Evolutionary conservation across 53 echinoderm and acorn worm species (phyloP).

Genomic region (Apostichopus leukothele): DNA sequence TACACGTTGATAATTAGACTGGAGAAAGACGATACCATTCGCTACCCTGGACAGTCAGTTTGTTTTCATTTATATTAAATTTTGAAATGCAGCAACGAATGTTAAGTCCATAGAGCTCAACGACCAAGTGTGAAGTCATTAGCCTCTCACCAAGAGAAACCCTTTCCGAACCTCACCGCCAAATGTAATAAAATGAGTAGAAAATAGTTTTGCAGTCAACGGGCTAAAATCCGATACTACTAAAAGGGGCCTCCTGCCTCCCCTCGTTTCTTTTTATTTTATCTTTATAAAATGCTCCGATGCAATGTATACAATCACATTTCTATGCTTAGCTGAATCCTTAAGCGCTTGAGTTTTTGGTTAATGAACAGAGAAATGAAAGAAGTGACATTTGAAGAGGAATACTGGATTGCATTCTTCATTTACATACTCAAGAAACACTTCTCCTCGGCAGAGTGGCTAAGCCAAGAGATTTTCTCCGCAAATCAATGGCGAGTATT

Average conservation of each 20-base stretch:
- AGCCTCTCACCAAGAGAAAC: slow-evolving; percentile 45
- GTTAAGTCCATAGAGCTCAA: slow-evolving; percentile 48
- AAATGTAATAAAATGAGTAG: slow-evolving; percentile 57
- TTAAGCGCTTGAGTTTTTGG: slow-evolving; percentile 53
- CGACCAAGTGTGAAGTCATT: slow-evolving; percentile 54
- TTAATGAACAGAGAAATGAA: slow-evolving; percentile 46
- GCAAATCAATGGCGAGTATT: slow-evolving; percentile 45
- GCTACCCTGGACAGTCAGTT: slow-evolving; percentile 46
- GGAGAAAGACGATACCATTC: slow-evolving; percentile 45
- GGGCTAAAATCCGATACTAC: slow-evolving; percentile 56
- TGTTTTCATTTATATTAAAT: slow-evolving; percentile 53
- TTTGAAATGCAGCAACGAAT: slow-evolving; percentile 50
- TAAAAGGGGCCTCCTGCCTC: slow-evolving; percentile 53
- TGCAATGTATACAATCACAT: slow-evolving; percentile 55
- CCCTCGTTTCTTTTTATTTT: slow-evolving; percentile 36
- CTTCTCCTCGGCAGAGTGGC: slow-evolving; percentile 45
- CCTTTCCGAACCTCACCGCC: slow-evolving; percentile 49
- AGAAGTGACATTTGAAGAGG: slow-evolving; percentile 50
- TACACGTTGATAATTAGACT: slow-evolving; percentile 47
- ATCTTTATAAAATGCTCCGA: slow-evolving; percentile 39
- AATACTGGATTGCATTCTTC: slow-evolving; percentile 45
- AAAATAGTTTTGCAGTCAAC: slow-evolving; percentile 58
- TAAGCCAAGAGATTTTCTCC: slow-evolving; percentile 36
- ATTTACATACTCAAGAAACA: slow-evolving; percentile 50
- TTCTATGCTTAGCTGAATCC: slow-evolving; percentile 49